Evolutionary conservation across 2,888 invertebrate genomes (phyloP).

Genomic region (Flexamia atlantica): DNA sequence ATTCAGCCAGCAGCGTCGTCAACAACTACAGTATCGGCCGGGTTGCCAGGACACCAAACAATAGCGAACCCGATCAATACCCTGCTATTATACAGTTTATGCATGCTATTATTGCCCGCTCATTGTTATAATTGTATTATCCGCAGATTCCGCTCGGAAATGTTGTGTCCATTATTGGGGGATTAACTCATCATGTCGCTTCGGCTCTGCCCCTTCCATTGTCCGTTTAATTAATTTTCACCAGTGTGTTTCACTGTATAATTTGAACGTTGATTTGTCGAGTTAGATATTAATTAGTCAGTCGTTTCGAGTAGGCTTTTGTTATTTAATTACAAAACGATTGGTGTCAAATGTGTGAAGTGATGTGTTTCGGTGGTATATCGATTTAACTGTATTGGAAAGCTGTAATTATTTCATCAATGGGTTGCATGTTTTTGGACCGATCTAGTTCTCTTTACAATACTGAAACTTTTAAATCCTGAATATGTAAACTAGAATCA

Average conservation of each 20-base stretch:
- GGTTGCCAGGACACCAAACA: constrained; percentile 50
- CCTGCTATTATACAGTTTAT: constrained; percentile 55
- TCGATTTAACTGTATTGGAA: too few relatives aligned
- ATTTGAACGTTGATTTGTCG: not conserved
- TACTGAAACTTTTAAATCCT: too few relatives aligned
- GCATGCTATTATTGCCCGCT: constrained; percentile 35
- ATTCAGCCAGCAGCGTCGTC: constrained; percentile 30
- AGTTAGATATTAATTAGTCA: not conserved
- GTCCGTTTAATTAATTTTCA: constrained; percentile 52
- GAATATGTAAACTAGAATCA: too few relatives aligned
- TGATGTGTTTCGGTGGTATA: too few relatives aligned
- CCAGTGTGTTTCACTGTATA: not conserved
- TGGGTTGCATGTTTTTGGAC: too few relatives aligned
- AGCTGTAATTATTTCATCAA: too few relatives aligned
- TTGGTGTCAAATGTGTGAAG: not conserved
- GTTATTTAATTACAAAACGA: constrained; percentile 4
- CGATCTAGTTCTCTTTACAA: too few relatives aligned
- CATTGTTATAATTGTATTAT: constrained; percentile 57
- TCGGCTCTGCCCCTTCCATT: constrained; percentile 11
- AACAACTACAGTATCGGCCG: constrained; percentile 31
- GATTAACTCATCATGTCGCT: constrained; percentile 39
- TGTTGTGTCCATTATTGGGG: constrained; percentile 45
- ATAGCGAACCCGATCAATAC: not conserved
- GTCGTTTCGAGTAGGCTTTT: not conserved
- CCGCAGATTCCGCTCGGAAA: constrained; percentile 42